Evolutionary conservation across 2,888 invertebrate genomes (phyloP).

Genomic region (Oxytorus armatus): DNA sequence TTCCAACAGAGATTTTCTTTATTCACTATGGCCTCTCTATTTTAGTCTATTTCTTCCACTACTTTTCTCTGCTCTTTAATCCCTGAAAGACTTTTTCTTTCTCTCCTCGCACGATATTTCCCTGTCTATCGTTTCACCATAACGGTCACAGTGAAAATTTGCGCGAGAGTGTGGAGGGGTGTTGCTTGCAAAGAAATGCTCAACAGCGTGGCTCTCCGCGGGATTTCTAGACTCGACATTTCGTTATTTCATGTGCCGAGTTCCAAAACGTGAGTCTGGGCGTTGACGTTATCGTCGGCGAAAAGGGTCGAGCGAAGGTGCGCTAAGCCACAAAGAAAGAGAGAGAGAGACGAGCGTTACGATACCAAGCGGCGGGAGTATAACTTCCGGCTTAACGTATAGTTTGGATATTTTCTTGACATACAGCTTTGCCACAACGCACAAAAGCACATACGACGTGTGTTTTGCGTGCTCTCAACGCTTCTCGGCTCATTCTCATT

Average conservation of each 20-base stretch:
- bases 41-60: not conserved
- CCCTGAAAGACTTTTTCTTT: not conserved
- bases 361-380: not conserved
- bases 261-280: not conserved
- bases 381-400: not conserved
- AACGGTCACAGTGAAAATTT: not conserved
- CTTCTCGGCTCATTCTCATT: conserved; percentile 70
- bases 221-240: not conserved
- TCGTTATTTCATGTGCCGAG: not conserved
- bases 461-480: conserved; percentile 48
- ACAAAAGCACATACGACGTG: not conserved
- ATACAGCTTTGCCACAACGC: conserved; percentile 35
- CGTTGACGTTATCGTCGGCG: not conserved
- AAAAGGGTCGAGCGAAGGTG: not conserved
- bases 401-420: conserved; percentile 17
- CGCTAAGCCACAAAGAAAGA: not conserved
- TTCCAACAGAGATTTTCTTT: conserved; percentile 10
- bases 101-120: not conserved
- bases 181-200: not conserved
- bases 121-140: conserved; percentile 1
- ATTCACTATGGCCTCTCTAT: not conserved
- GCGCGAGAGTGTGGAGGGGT: no score
- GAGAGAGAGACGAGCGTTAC: not conserved
- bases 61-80: conserved; percentile 8
- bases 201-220: not conserved